Base-by-base conservation (phyloP, 2,113 vertebrate species). In the Marcusenius ussheri region DNA sequence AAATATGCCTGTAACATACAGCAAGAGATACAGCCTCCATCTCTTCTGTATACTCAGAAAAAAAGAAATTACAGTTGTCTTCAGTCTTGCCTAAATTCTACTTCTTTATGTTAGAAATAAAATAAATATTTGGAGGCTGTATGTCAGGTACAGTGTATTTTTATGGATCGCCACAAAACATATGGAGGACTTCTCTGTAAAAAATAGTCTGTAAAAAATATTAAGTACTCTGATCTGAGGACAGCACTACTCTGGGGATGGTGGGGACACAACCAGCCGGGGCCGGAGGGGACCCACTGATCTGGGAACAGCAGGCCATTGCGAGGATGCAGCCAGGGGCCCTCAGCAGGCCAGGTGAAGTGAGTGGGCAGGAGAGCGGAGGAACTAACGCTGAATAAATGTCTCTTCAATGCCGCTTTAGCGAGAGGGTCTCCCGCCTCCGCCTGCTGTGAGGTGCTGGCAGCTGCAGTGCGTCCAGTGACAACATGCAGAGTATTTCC, bases 291-390 rank as follows among this genome's bases (percentile, higher is more conserved):
- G 70, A 31, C 70, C 11, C 35, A 8, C 13, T 9, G 15, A 42
- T 80, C 74, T 80, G 74, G 39, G 35, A 42, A 80, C 13, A 42
- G 74, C 35, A 39, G 42, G 80, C 39, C 91, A 92, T 93, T 93
- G 93, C 90, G 56, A 93, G 93, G 94, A 95, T 93, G 94, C 94
- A 93, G 94, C 95, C 51, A 53, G 51, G 53, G 53, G 19, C 94
- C 94, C 92, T 94, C 94, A 94, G 92, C 94, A 31, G 95, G 94
- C 94, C 94, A 95, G 93, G 93, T 94, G 93, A 91, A 92, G 93
- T 93, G 93, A 93, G 94, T 95, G 95, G 95, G 94, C 93, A 94
- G 77, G 51, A 4, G 42, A 92, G 92, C 90, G 49, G 77, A 93
- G 88, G 91, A 94, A 94, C 94, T 91, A 94, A 92, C 92, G 87